phyloP scores from a whole-genome alignment of 2,888 invertebrate species.

The Oasisia sp. region DNA sequence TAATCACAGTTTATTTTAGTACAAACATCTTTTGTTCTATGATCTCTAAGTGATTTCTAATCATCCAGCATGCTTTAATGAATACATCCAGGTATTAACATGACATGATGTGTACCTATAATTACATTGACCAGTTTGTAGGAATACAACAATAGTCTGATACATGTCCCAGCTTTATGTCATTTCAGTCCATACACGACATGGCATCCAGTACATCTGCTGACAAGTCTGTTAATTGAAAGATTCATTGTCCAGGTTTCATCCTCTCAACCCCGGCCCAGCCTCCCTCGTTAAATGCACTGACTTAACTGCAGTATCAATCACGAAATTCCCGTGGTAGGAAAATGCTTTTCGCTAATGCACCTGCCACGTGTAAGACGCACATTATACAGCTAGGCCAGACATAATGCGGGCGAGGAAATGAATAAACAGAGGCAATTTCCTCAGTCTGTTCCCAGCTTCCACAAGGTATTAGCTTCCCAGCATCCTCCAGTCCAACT shows the following conservation, averaged over 20 bases:
- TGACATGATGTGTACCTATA: neutral
- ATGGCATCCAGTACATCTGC: neutral
- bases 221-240: neutral
- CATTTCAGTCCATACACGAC: neutral
- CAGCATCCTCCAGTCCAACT: neutral
- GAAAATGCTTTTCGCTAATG: slow-evolving; percentile 17
- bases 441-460: neutral
- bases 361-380: neutral
- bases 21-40: no score
- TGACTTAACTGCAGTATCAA: neutral
- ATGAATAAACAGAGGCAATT: slow-evolving; percentile 13
- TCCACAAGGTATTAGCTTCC: neutral
- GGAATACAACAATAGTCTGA: neutral
- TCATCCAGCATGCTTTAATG: neutral
- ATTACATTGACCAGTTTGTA: neutral
- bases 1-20: neutral
- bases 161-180: neutral
- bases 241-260: neutral
- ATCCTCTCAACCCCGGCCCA: neutral
- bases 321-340: neutral
- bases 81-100: neutral
- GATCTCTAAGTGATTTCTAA: no score
- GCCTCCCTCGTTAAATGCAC: neutral
- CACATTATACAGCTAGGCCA: neutral
- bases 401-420: neutral